These are phyloP conservation scores for Scarus forsteni DNA, from an alignment of 2,797 vertebrate genomes.

Conservation along the genomic window DNA sequence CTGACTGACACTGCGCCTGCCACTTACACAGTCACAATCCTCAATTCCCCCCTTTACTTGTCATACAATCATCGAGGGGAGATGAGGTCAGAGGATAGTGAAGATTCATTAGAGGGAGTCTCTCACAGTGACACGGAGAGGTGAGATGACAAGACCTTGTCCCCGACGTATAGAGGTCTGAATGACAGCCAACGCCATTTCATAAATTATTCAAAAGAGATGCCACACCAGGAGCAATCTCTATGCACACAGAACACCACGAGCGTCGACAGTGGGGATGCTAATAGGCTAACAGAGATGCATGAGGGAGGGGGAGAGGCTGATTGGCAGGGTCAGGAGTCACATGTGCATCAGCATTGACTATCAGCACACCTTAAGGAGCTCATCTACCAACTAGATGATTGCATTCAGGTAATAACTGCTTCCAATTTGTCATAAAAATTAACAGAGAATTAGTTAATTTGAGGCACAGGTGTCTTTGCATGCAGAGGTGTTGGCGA, in stretches of 20 bases:
- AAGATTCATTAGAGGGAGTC: slow-evolving; percentile 63
- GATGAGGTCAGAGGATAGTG: slow-evolving; percentile 61
- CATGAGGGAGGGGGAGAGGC: slow-evolving; percentile 9
- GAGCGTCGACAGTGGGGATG: slow-evolving; percentile 45
- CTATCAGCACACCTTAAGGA: slow-evolving; percentile 15
- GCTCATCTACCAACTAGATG: slow-evolving; percentile 30
- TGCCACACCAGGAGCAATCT: slow-evolving; percentile 41
- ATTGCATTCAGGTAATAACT: slow-evolving; percentile 12
- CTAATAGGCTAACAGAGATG: slow-evolving; percentile 66
- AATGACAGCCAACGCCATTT: slow-evolving; percentile 69
- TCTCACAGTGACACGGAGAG: slow-evolving; percentile 48
- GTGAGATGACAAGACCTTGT: slow-evolving; percentile 71
- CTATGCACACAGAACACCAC: slow-evolving; percentile 31
- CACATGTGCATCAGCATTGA: slow-evolving; percentile 27
- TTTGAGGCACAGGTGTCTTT: slow-evolving; percentile 5
- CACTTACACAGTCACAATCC: slow-evolving; percentile 25
- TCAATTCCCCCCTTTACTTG: slow-evolving; percentile 43
- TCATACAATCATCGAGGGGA: slow-evolving; percentile 51
- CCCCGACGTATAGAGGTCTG: slow-evolving; percentile 62
- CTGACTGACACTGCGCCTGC: slow-evolving; percentile 50
- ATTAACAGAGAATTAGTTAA: slow-evolving; percentile 6
- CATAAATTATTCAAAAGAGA: slow-evolving; percentile 71
- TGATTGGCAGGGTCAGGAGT: slow-evolving; percentile 31
- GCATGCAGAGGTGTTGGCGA: slow-evolving; percentile 14
- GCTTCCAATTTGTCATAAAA: slow-evolving; percentile 2